Percentiles rank a stretch among this genome's conserved stretches.
Evolutionary conservation across 2,113 vertebrate species (phyloP).

Genomic region (Circaetus cinerascens): DNA sequence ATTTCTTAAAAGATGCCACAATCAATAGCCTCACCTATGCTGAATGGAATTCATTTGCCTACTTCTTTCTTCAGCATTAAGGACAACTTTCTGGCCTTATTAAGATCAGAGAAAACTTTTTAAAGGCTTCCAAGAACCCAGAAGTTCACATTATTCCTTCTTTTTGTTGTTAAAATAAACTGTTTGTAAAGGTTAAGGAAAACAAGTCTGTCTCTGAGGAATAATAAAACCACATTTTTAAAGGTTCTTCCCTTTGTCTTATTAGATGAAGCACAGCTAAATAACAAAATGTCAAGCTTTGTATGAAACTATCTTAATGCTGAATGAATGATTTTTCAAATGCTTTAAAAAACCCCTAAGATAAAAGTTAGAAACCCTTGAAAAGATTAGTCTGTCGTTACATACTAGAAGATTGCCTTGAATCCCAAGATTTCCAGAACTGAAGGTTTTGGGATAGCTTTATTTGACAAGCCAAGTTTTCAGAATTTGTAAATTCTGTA

Average conservation of each 20-base stretch:
- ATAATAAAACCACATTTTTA: neutral
- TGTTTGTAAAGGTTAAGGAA: constrained; percentile 47
- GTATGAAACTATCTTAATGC: neutral
- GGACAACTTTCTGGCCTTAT: neutral
- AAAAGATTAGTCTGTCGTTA: neutral
- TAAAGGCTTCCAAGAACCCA: neutral
- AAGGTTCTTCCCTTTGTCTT: constrained; percentile 28
- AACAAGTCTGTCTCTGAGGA: constrained; percentile 11
- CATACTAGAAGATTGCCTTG: neutral
- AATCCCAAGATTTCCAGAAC: neutral
- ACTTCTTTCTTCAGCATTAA: neutral
- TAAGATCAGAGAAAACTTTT: neutral
- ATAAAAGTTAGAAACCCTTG: neutral
- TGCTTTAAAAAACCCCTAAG: neutral
- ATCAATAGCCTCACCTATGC: too few relatives aligned
- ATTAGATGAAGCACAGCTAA: constrained; percentile 8
- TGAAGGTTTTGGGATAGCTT: neutral
- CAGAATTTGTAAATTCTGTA: neutral
- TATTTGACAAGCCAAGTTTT: neutral
- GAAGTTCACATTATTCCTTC: neutral
- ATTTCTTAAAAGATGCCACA: too few relatives aligned
- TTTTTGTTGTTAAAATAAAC: constrained; percentile 12
- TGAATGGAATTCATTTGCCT: neutral
- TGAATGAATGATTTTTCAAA: neutral
- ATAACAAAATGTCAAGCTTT: constrained; percentile 41